A percentile compares a stretch with the other conserved stretches of the same genome.
Evolutionary conservation across 2,113 vertebrate species (phyloP).

Genomic region (Xyrauchen texanus): DNA sequence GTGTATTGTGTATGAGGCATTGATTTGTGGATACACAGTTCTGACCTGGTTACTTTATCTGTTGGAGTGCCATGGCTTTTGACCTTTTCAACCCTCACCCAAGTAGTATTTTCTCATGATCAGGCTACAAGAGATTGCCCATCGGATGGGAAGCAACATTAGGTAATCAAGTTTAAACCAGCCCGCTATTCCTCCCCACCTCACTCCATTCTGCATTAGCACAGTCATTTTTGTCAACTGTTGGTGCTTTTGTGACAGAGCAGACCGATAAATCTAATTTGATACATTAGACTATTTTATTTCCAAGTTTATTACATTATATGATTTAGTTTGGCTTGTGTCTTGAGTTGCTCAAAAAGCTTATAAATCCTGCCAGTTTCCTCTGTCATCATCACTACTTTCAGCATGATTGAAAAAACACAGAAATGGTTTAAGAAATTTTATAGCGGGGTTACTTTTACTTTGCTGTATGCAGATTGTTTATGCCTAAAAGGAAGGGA

Average conservation of each 20-base stretch:
- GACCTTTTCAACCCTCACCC: slow-evolving; percentile 63
- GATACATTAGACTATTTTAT: slow-evolving; percentile 69
- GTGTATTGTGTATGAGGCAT: slow-evolving; percentile 57
- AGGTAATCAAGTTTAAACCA: slow-evolving; percentile 41
- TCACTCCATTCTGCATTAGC: slow-evolving; percentile 42
- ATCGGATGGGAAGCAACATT: slow-evolving; percentile 36
- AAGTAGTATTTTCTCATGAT: slow-evolving; percentile 51
- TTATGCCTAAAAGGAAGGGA: background rate
- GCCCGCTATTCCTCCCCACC: slow-evolving; percentile 6
- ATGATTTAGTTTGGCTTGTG: slow-evolving; percentile 68
- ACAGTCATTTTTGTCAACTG: slow-evolving; percentile 67
- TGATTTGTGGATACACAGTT: slow-evolving; percentile 65
- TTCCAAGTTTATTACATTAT: slow-evolving; percentile 66
- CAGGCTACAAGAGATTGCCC: slow-evolving; percentile 39
- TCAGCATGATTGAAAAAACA: slow-evolving; percentile 60
- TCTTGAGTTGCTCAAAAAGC: slow-evolving; percentile 59
- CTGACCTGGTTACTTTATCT: slow-evolving; percentile 67
- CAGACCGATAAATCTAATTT: slow-evolving; percentile 71
- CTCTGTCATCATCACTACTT: slow-evolving; percentile 54
- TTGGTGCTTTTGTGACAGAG: slow-evolving; percentile 58
- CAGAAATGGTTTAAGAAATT: background rate
- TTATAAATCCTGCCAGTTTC: slow-evolving; percentile 61
- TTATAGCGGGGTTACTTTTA: background rate
- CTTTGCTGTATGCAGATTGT: background rate
- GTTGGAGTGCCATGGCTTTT: slow-evolving; percentile 58